Base-by-base conservation (phyloP, 1,140 invertebrate species). In the Oncopodura yosiiana region DNA sequence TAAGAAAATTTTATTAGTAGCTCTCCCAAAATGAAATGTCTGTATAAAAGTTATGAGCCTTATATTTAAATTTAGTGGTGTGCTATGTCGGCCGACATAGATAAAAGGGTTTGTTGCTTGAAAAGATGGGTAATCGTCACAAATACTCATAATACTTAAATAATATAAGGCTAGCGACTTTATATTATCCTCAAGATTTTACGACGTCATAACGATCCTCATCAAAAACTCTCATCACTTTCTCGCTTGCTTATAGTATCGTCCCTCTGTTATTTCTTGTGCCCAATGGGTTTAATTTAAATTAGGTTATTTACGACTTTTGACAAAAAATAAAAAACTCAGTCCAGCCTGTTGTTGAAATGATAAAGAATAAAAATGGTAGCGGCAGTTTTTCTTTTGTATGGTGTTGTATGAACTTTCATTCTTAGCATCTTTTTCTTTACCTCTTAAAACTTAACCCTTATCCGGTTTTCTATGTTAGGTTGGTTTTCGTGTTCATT, bases 121-220 rank as follows among this genome's bases (percentile, higher is more conserved):
- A 46, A 46, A 46, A 46, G 30, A 53, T 43, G 41, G 34, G 50
- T 41, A 39, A 23, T 43, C 26, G 30, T 53, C 21, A 19, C 52
- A 36, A 24, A 45, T 43, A 43, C 26, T 30, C 46, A 49, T 49
- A 49, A 49, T 34, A 49, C 46, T 49, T 49, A 49, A 43, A 43
- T 43, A 19, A 43, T 43, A 19, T 24, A 43, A 29, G 29, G 24
- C 42, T 43, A 53, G 45, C 43, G 34, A 42, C 32, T 53, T 53
- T 45, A 45, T 45, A 45, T 53, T 32, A 34, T 29, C n/a, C n/a
- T n/a, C n/a, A n/a, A 53, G 30, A 21, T 55, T 55, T 55, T 55
- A 55, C 43, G 53, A 55, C 41, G 53, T 55, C 53, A 55, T 55
- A 55, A 55, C 53, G 45, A 55, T 48, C 49, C 49, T 51, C 49